Evolutionary conservation across 2,113 vertebrate genomes (phyloP).

Genomic region (Varanus salvator): DNA sequence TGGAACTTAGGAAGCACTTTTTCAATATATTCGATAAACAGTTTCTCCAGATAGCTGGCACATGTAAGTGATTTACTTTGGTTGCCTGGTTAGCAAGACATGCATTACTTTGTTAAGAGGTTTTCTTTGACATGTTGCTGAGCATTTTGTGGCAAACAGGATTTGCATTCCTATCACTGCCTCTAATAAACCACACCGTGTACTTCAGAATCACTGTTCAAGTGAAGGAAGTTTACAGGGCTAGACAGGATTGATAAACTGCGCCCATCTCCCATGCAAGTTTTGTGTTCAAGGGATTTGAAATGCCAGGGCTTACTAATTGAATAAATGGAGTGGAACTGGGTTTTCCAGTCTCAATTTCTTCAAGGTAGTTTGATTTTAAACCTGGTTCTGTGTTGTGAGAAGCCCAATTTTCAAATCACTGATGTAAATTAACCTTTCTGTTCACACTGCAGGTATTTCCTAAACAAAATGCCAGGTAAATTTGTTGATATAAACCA

Average conservation of each 20-base stretch:
- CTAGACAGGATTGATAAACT: neutral
- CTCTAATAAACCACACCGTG: neutral
- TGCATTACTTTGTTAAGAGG: neutral
- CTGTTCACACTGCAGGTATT: neutral
- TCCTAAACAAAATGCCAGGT: neutral
- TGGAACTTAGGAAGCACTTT: neutral
- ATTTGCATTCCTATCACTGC: neutral
- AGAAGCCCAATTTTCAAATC: neutral
- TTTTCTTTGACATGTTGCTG: neutral
- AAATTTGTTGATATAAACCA: neutral
- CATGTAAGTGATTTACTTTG: neutral
- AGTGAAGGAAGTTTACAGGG: neutral
- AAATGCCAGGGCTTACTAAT: neutral
- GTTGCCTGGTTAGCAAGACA: neutral
- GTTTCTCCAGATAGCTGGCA: too few relatives aligned
- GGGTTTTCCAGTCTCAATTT: too few relatives aligned
- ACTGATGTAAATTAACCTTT: neutral
- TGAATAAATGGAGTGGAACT: neutral
- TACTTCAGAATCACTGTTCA: neutral
- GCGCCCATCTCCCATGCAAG: neutral
- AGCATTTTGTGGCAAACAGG: neutral
- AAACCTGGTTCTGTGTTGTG: neutral
- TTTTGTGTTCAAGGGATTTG: neutral
- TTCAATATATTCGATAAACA: neutral
- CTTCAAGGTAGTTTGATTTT: neutral